Percentiles rank a stretch among this genome's conserved stretches.
Conservation (phyloP, 2,888 invertebrate species). For the Parnassius apollo region DNA sequence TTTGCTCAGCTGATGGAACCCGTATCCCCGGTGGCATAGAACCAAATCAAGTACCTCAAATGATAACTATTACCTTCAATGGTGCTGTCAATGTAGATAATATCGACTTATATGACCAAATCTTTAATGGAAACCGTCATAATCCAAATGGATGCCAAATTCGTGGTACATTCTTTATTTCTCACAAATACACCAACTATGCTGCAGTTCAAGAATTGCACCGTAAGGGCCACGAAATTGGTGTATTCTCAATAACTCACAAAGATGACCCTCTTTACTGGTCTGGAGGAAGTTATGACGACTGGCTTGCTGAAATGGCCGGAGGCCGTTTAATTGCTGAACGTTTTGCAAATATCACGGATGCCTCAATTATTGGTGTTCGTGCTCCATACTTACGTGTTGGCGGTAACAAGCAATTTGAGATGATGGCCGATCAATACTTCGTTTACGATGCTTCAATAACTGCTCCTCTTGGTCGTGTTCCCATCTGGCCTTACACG, state of each 20-base stretch:
- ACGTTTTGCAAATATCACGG: conserved; percentile 94
- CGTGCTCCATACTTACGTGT: conserved; percentile 94
- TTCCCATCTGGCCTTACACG: conserved; percentile 98
- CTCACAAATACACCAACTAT: conserved; percentile 95
- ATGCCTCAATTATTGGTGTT: conserved; percentile 93
- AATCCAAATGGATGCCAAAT: conserved; percentile 95
- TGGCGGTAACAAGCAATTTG: conserved; percentile 96
- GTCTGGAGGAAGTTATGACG: conserved; percentile 92
- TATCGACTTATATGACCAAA: conserved; percentile 94
- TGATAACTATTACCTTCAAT: conserved; percentile 96
- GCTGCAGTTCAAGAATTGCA: conserved; percentile 94
- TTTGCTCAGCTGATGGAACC: conserved; percentile 95
- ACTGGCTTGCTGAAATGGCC: conserved; percentile 97
- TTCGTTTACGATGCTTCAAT: conserved; percentile 97
- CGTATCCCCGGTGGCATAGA: conserved; percentile 92
- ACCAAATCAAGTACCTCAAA: conserved; percentile 93
- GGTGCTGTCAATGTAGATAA: conserved; percentile 96
- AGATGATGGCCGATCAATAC: conserved; percentile 98
- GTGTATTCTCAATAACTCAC: conserved; percentile 95
- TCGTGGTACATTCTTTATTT: conserved; percentile 94
- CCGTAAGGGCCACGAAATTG: conserved; percentile 94
- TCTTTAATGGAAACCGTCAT: conserved; percentile 91
- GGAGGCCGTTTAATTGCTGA: conserved; percentile 93
- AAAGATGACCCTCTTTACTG: conserved; percentile 96
- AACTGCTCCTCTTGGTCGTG: conserved; percentile 92